Conservation (phyloP, 1,140 invertebrate genomes). For the Manduca sexta region DNA sequence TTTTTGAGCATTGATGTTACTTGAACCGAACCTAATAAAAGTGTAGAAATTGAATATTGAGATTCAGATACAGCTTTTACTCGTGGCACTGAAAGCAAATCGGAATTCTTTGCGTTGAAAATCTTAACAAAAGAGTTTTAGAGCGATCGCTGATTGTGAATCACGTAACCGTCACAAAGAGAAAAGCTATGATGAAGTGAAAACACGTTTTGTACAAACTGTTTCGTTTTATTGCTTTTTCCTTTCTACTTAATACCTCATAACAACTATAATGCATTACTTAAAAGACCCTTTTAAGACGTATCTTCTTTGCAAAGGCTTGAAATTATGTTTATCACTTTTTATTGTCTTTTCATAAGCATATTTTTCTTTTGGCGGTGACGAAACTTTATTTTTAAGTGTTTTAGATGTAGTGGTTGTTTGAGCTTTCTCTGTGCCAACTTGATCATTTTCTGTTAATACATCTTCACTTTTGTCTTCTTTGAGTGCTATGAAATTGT, state of each 20-base stretch:
- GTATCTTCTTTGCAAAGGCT: neutral
- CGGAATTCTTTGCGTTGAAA: neutral
- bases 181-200: neutral
- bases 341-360: neutral
- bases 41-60: neutral
- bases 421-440: neutral
- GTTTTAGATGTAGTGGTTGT: too few species aligned
- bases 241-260: neutral
- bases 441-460: constrained; percentile 4
- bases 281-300: neutral
- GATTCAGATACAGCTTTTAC: neutral
- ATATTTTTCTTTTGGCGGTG: neutral
- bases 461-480: constrained; percentile 2
- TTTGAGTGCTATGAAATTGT: neutral
- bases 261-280: neutral
- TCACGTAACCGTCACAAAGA: constrained; percentile 3
- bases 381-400: neutral
- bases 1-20: constrained; percentile 4
- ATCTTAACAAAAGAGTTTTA: neutral
- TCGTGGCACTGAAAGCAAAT: neutral
- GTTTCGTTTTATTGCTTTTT: neutral
- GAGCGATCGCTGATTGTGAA: constrained; percentile 2
- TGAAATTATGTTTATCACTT: constrained; percentile 1
- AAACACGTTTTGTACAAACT: neutral
- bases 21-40: constrained; percentile 5